phyloP scores from a whole-genome alignment of 2,797 vertebrate species.

The Gymnothorax javanicus region DNA sequence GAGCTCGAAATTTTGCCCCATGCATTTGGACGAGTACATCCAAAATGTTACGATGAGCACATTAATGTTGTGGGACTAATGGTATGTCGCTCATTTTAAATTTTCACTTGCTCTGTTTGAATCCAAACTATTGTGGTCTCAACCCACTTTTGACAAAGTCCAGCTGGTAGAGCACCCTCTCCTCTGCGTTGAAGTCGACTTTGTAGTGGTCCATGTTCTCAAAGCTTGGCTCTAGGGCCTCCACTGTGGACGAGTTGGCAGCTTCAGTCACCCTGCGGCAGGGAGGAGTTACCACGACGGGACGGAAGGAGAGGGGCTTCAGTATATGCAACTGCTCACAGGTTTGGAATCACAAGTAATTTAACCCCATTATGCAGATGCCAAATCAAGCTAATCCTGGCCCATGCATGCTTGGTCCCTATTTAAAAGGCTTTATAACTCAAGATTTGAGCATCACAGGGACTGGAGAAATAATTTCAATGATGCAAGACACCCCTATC shows the following conservation, averaged over 20 bases:
- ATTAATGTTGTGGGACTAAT: neutral
- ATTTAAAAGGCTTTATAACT: too few relatives aligned
- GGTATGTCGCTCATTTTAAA: neutral
- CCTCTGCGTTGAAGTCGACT: constrained; percentile 70
- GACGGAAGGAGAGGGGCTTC: too few relatives aligned
- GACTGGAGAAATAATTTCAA: too few relatives aligned
- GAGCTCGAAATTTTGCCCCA: neutral
- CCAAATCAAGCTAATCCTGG: too few relatives aligned
- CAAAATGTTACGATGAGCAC: neutral
- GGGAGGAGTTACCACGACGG: neutral
- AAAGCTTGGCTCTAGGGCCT: constrained; percentile 59
- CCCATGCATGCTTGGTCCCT: too few relatives aligned
- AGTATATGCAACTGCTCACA: too few relatives aligned
- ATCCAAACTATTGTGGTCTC: neutral
- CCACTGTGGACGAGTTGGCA: constrained; percentile 45
- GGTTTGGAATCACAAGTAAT: too few relatives aligned
- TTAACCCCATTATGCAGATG: too few relatives aligned
- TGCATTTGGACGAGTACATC: neutral
- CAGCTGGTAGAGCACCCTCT: constrained; percentile 65
- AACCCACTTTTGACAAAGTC: constrained; percentile 71
- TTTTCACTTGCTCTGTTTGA: neutral
- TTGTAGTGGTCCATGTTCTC: constrained; percentile 69
- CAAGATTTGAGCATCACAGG: too few relatives aligned
- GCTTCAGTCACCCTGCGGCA: constrained; percentile 63
- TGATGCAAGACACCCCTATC: too few relatives aligned